Conservation (phyloP, 1,140 invertebrate species). For the Drosophila albomicans region DNA sequence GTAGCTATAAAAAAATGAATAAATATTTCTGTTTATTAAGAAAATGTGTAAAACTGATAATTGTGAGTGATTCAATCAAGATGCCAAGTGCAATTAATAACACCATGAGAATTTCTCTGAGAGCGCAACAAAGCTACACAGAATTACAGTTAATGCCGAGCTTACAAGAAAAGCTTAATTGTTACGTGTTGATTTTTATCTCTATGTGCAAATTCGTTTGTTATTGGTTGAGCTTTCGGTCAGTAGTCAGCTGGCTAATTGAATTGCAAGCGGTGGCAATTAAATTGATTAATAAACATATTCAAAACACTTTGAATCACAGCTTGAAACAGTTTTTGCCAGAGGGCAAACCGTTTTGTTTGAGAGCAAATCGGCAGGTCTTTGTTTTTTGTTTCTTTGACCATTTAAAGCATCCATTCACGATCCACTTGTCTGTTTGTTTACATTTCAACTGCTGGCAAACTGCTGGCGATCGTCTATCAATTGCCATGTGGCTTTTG, state of each 20-base stretch:
- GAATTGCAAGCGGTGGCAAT: slow-evolving; percentile 38
- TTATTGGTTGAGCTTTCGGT: neutral
- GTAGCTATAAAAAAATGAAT: too few species aligned
- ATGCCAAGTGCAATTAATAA: neutral
- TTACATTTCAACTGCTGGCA: slow-evolving; percentile 40
- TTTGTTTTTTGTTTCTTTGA: slow-evolving; percentile 15
- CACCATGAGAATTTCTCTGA: neutral
- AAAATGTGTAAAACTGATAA: too few species aligned
- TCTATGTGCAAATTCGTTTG: neutral
- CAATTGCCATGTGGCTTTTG: slow-evolving; percentile 51
- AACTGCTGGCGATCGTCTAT: slow-evolving; percentile 42
- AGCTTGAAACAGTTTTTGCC: slow-evolving; percentile 37
- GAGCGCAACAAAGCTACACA: neutral
- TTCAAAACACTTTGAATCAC: slow-evolving; percentile 46
- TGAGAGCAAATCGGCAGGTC: slow-evolving; percentile 32
- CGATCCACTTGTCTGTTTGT: slow-evolving; percentile 46
- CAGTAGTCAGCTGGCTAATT: slow-evolving; percentile 36
- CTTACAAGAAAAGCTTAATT: slow-evolving; percentile 10
- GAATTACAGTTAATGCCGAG: slow-evolving; percentile 21
- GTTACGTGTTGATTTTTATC: slow-evolving; percentile 9
- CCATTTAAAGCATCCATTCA: slow-evolving; percentile 33
- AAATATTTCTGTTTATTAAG: too few species aligned
- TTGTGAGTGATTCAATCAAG: neutral
- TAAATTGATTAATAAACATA: slow-evolving; percentile 42
- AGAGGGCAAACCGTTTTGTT: slow-evolving; percentile 17